Base-by-base conservation (phyloP, 2,797 vertebrate species). In the Tinamus major region DNA sequence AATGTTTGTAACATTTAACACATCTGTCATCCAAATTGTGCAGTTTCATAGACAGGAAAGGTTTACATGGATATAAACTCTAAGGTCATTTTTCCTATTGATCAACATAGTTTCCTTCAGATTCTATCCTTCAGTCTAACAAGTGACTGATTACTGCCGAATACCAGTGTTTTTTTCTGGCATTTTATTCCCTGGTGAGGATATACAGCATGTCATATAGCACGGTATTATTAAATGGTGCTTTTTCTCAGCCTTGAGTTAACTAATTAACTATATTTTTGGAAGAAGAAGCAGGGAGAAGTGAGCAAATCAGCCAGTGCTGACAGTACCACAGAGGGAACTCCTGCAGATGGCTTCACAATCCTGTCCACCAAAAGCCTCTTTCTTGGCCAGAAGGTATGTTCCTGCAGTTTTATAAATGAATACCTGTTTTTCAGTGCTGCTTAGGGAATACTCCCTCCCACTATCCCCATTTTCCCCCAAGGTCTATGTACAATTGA, bases 301-400 rank as follows among this genome's bases (percentile, higher is more conserved):
- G 98, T 98, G 91, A 99, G 98, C 98, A 99, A 99, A 97, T 98
- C 99, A 3, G 99, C 98, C 72, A 99, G 98, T 17, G 99, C 99
- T 12, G 99, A 99, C 97, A 99, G 99, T 95, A 99, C 99, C 53
- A 99, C 99, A 8, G 98, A 99, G 84, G 99, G 99, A 53, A 98
- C 98, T 8, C 98, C 98, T 8, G 97, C 98, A 2, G 98, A 99
- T 35, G 98, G 98, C 85, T 99, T 99, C 98, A 99, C 99, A 3
- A 98, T 99, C 87, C 98, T 99, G 71, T 99, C 99, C 89, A 99
- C 99, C 85, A 99, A 99, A 98, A 99, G 98, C 94, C 98, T 99
- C 84, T 99, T 99, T 95, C 98, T 99, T 83, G 99, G 99, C 95
- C 99, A 99, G 95, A 99, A 99, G 99, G 99, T 99, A 98, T 95